A percentile compares a stretch with the other conserved stretches of the same genome.
Conservation (phyloP, 2,797 vertebrate species). For the Taeniopygia guttata region DNA sequence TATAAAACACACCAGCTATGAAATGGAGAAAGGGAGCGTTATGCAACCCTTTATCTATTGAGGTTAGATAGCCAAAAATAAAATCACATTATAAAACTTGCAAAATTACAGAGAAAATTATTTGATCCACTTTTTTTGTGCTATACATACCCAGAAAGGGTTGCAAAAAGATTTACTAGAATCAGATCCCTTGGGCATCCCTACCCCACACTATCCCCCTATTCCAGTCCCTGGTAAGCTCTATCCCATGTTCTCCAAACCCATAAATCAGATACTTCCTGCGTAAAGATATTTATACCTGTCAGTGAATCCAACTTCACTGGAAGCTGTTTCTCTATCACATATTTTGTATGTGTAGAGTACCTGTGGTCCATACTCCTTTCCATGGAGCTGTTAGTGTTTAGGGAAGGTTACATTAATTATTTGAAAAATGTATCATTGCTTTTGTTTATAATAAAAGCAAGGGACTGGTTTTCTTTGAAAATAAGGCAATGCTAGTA, state of each 20-base stretch:
- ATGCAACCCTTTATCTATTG: neutral
- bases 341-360: neutral
- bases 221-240: neutral
- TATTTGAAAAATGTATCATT: neutral
- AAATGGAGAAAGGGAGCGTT: neutral
- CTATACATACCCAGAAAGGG: neutral
- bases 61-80: neutral
- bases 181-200: neutral
- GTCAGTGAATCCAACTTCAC: neutral
- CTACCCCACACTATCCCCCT: neutral
- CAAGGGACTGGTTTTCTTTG: neutral
- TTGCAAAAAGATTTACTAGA: neutral
- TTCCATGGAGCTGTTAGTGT: neutral
- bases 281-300: neutral
- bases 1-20: neutral
- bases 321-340: neutral
- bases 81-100: neutral
- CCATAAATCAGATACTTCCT: neutral
- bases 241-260: neutral
- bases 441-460: neutral
- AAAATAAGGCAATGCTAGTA: neutral
- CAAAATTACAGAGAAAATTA: neutral
- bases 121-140: neutral
- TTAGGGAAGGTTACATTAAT: neutral
- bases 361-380: neutral